Conservation (phyloP, 2,113 vertebrate species). For the Tetrao urogallus region DNA sequence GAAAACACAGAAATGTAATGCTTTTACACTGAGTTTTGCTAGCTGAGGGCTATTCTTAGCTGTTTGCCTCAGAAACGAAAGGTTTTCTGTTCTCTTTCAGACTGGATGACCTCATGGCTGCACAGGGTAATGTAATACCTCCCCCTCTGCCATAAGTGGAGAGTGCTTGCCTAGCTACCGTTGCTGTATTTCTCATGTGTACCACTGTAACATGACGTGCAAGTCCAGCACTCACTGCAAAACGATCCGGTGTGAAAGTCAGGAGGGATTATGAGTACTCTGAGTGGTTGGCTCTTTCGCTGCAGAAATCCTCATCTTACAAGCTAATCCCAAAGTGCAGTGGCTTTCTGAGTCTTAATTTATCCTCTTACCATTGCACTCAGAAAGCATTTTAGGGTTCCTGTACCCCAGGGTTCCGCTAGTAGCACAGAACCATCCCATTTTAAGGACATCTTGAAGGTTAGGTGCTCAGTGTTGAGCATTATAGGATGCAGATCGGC, state of each 20-base stretch:
- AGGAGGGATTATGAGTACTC: constrained; percentile 64
- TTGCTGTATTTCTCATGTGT: constrained; percentile 50
- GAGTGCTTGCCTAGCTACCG: neutral
- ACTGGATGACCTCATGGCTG: neutral
- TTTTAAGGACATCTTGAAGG: neutral
- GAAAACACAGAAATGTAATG: neutral
- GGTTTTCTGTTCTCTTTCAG: neutral
- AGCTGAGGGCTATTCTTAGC: neutral
- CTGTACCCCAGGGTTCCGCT: neutral
- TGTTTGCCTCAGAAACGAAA: neutral
- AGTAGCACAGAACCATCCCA: neutral
- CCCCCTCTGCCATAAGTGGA: neutral
- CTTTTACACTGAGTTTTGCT: neutral
- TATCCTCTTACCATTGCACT: neutral
- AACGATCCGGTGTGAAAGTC: constrained; percentile 50
- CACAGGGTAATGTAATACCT: neutral
- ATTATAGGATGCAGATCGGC: neutral
- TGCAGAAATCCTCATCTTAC: neutral
- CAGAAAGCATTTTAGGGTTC: neutral
- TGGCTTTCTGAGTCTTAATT: constrained; percentile 31
- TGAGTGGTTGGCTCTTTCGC: neutral
- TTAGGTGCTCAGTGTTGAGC: neutral
- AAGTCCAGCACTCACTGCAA: neutral
- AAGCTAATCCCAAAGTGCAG: neutral
- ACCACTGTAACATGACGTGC: neutral